Evolutionary conservation across 1,140 invertebrate species (phyloP).

Genomic region (Drosophila dunni): DNA sequence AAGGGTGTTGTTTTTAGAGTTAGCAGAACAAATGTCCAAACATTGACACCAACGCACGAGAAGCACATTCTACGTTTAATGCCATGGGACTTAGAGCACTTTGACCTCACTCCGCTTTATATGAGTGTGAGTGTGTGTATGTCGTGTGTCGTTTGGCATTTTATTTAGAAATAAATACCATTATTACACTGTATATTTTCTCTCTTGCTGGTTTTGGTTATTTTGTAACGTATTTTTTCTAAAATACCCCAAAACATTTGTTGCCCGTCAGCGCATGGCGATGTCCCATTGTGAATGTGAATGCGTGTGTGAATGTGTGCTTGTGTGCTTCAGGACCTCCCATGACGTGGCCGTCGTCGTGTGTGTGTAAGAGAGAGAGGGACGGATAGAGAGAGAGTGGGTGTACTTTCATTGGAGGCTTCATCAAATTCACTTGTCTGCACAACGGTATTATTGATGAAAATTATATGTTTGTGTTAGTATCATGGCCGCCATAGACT

Average conservation of each 20-base stretch:
- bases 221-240: slow-evolving; percentile 62
- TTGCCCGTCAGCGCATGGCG: slow-evolving; percentile 50
- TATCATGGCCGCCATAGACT: slow-evolving; percentile 42
- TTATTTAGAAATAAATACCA: slow-evolving; percentile 71
- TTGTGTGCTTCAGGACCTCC: slow-evolving; percentile 44
- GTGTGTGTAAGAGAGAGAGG: background rate
- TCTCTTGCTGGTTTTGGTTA: slow-evolving; percentile 20
- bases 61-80: slow-evolving; percentile 17
- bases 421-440: slow-evolving; percentile 70
- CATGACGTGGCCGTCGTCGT: slow-evolving; percentile 43
- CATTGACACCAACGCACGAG: slow-evolving; percentile 43
- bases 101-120: slow-evolving; percentile 54
- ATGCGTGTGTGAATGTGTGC: slow-evolving; percentile 19
- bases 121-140: slow-evolving; percentile 24
- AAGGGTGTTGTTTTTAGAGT: slow-evolving; percentile 58
- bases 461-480: slow-evolving; percentile 67
- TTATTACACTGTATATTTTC: slow-evolving; percentile 49
- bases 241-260: slow-evolving; percentile 57
- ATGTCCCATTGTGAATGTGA: slow-evolving; percentile 49
- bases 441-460: slow-evolving; percentile 64
- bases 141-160: slow-evolving; percentile 42
- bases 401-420: slow-evolving; percentile 23
- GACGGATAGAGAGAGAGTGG: background rate
- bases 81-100: slow-evolving; percentile 58
- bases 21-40: slow-evolving; percentile 56